Evolutionary conservation across 2,113 vertebrate species (phyloP).

Genomic region (Oncorhynchus nerka): DNA sequence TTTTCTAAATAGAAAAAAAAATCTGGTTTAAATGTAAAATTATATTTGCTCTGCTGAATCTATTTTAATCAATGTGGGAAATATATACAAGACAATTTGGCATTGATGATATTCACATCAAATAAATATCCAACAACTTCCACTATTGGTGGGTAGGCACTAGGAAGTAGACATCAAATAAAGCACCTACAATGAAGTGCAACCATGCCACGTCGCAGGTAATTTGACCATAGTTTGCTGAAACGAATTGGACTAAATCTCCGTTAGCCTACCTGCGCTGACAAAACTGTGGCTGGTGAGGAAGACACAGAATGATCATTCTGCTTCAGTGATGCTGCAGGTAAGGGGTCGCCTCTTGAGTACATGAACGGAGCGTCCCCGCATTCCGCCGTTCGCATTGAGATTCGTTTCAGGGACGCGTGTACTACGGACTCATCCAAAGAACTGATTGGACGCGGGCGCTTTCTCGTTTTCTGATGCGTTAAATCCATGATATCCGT

Average conservation of each 20-base stretch:
- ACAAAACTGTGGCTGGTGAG: slow-evolving; percentile 44
- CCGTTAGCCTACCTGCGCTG: slow-evolving; percentile 61
- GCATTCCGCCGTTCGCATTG: slow-evolving; percentile 64
- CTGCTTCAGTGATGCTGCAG: slow-evolving; percentile 68
- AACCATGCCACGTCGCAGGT: too few relatives aligned
- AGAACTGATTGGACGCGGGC: slow-evolving; percentile 69
- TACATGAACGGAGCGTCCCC: slow-evolving; percentile 39
- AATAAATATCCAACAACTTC: neutral
- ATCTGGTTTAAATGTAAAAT: neutral
- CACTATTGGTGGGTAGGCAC: neutral
- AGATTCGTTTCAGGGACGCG: slow-evolving; percentile 66
- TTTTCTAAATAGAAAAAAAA: too few relatives aligned
- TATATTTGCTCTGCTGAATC: too few relatives aligned
- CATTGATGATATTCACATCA: neutral
- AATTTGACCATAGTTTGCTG: neutral
- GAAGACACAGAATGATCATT: slow-evolving; percentile 68
- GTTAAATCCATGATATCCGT: slow-evolving; percentile 76
- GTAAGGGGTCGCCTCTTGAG: slow-evolving; percentile 24
- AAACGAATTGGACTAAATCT: slow-evolving; percentile 21
- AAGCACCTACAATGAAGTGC: neutral
- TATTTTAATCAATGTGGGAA: too few relatives aligned
- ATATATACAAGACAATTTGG: neutral
- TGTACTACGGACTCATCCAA: slow-evolving; percentile 64
- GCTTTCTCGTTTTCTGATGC: slow-evolving; percentile 73
- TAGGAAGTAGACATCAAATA: neutral